These are phyloP conservation scores for Centropristis striata DNA, from an alignment of 2,113 vertebrate species.

Conservation along the genomic window DNA sequence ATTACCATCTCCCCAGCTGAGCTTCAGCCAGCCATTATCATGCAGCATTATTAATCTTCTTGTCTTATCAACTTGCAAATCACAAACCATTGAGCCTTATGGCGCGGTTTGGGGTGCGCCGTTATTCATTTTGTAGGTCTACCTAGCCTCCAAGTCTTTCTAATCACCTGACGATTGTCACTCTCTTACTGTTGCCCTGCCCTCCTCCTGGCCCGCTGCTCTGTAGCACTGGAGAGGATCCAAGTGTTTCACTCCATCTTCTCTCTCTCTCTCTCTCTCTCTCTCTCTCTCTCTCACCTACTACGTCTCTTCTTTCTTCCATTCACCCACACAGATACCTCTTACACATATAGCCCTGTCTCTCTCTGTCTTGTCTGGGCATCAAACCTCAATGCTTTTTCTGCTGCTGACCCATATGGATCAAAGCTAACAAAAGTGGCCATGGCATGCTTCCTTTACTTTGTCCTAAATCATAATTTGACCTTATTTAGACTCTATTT, in stretches of 20 bases:
- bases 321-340: neutral
- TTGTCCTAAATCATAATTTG: neutral
- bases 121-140: slow-evolving; percentile 99
- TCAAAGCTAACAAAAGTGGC: neutral
- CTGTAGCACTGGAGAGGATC: slow-evolving; percentile 66
- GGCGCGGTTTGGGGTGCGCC: slow-evolving; percentile 98
- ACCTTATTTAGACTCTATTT: neutral
- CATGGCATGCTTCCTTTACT: neutral
- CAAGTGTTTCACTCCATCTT: slow-evolving; percentile 55
- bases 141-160: slow-evolving; percentile 97
- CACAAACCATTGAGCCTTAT: slow-evolving; percentile 99
- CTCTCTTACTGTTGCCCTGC: slow-evolving; percentile 92
- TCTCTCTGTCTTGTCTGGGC: neutral
- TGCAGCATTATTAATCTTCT: slow-evolving; percentile 99
- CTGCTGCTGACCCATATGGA: neutral
- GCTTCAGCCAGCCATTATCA: slow-evolving; percentile 99
- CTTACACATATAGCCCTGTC: neutral
- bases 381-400: neutral
- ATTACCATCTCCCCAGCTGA: slow-evolving; percentile 99
- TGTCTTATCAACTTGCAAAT: slow-evolving; percentile 99
- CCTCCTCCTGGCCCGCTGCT: slow-evolving; percentile 89
- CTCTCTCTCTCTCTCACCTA: slow-evolving; percentile 72
- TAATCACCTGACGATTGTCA: slow-evolving; percentile 99
- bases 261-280: neutral
- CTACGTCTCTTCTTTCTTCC: slow-evolving; percentile 70